These are phyloP conservation scores for Chloromyia formosa DNA, from an alignment of 2,888 invertebrate genomes.

Conservation along the genomic window DNA sequence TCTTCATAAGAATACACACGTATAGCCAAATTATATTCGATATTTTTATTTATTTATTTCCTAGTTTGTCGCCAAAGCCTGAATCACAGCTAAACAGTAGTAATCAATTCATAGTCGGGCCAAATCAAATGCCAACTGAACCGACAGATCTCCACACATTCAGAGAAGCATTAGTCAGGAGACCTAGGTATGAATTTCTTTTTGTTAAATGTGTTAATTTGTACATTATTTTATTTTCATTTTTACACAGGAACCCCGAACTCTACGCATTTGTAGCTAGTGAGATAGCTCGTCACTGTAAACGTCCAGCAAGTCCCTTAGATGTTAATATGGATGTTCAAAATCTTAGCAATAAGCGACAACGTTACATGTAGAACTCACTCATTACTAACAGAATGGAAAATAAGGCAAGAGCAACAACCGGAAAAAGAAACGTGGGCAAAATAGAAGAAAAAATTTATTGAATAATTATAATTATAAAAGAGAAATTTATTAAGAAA, in stretches of 20 bases:
- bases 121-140: constrained; percentile 62
- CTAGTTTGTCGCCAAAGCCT: constrained; percentile 66
- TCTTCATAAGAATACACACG: too few relatives aligned
- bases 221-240: too few relatives aligned
- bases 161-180: constrained; percentile 75
- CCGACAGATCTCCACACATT: constrained; percentile 73
- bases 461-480: background rate
- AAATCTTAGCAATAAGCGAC: constrained; percentile 74
- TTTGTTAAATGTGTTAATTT: too few relatives aligned
- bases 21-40: too few relatives aligned
- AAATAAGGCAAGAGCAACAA: background rate
- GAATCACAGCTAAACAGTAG: constrained; percentile 65
- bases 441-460: background rate
- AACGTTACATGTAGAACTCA: constrained; percentile 72
- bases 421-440: background rate
- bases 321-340: constrained; percentile 83
- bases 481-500: background rate
- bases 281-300: constrained; percentile 78
- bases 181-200: constrained; percentile 61
- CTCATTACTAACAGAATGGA: constrained; percentile 2
- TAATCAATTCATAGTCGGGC: constrained; percentile 51
- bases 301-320: constrained; percentile 73
- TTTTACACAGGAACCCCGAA: constrained; percentile 66
- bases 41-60: too few relatives aligned
- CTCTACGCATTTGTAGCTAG: constrained; percentile 77